Evolutionary conservation across 2,113 vertebrate species (phyloP), one percentile per base, ranked within the genome.

Genomic region (Oxyruncus cristatus): DNA sequence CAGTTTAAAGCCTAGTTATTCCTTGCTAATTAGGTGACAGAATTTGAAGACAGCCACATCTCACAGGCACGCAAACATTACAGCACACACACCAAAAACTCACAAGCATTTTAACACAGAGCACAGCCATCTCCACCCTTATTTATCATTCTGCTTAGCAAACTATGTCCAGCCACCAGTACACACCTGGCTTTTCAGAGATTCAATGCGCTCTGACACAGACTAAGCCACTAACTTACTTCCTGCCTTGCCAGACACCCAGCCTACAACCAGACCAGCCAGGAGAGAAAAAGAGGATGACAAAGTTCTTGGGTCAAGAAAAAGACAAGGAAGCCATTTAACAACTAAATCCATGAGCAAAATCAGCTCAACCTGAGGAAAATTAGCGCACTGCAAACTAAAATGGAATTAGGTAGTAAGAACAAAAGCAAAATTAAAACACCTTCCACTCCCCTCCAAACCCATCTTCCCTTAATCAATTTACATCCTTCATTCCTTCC

Each of bases 341-440:
- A 7, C 42, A 62, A 1, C 18, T 18, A 33, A 44, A 12, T 10
- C n/a, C 30, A 37, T 0, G 0, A 28, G 22, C 3, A 39, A 42
- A 58, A 52, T 39, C 28, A 21, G 35, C 56, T 24, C n/a, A 35
- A 58, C 56, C 24, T 58, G 56, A 59, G 39, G 35, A 11, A 71
- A 52, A 52, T 28, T 8, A 39, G 21, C 23, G 28, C 20, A 17
- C 8, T 52, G 35, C 20, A 49, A 52, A 39, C 16, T 22, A 39
- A 20, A 71, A 17, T 17, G 27, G 20, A 39, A 39, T 52, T 71
- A 50, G 20, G 11, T 39, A 71, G 20, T 7, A 11, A 30, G 35
- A 50, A 70, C 26, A 30, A 37, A 35, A 68, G 35, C 59, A 50
- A 37, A 37, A 30, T 12, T 39, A 71, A 39, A 71, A 20, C 56